Base-by-base conservation (phyloP, 2,797 vertebrate genomes). In the Netta rufina region DNA sequence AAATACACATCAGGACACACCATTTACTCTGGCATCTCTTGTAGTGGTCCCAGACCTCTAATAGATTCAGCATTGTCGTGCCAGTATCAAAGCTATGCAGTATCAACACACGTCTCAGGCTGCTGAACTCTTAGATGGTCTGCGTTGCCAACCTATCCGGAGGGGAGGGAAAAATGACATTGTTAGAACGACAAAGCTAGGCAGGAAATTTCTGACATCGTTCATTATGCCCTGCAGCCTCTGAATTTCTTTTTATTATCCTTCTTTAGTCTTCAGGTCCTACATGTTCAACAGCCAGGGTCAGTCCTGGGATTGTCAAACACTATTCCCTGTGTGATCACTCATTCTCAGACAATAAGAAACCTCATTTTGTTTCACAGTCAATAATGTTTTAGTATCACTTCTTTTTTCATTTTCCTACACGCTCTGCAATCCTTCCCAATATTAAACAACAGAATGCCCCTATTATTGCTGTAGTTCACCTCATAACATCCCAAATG, bases 201-300 rank as follows among this genome's bases (percentile, higher is more conserved):
- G 75, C 81, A 97, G 94, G 93, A 96, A 95, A 95, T 94, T 90
- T 94, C 90, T 91, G 71, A 80, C 83, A 91, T 70, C 93, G 94
- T 85, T 96, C 95, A 96, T 89, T 87, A 85, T 94, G 90, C 94
- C 95, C 92, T 95, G 90, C 84, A 94, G 93, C 88, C 65, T 87
- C 75, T 78, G 58, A 90, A 95, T 87, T 94, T 92, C 92, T 94
- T 97, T 95, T 97, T 92, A 95, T 95, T 96, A 97, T 57, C 38
- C 4, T 91, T 87, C 87, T 91, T 95, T 49, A 91, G 58, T 89
- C 80, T 93, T 89, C 84, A 85, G 81, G 91, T 90, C 84, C 81
- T 89, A 45, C 51, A 77, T 28, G 86, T 83, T 94, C 93, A 87
- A 87, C 25, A 61, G 86, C 57, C 79, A 65, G 88, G 91, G 90